Percentiles rank a stretch among this genome's conserved stretches.
These are phyloP conservation scores for Ceratothoa steindachneri DNA, from an alignment of 2,888 invertebrate species.

Conservation along the genomic window DNA sequence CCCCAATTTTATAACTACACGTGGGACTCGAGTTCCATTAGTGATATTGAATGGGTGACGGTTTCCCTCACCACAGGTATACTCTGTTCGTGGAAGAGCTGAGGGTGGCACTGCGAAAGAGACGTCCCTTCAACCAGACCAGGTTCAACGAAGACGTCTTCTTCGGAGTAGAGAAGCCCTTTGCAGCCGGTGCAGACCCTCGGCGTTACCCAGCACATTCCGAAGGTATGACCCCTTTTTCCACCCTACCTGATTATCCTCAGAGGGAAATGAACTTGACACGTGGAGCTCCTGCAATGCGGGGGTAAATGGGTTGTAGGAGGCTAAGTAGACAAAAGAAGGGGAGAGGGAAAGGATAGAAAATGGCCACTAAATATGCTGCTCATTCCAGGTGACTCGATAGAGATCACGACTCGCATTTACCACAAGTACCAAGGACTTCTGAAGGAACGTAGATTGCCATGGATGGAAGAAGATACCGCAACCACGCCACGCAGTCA, in stretches of 20 bases:
- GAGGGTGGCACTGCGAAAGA: conserved; percentile 58
- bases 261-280: not conserved
- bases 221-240: conserved; percentile 1
- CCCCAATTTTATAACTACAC: no score
- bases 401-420: not conserved
- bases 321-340: no score
- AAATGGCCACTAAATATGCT: no score
- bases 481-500: no score
- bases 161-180: conserved; percentile 64
- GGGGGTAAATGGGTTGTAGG: no score
- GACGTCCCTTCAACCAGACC: conserved; percentile 61
- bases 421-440: conserved; percentile 18
- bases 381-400: conserved; percentile 3
- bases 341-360: no score
- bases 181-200: conserved; percentile 54
- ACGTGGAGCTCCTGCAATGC: no score
- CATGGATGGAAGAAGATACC: no score
- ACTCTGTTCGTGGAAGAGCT: conserved; percentile 56
- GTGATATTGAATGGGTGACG: no score
- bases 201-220: conserved; percentile 16
- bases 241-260: not conserved
- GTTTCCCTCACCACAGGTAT: no score
- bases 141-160: conserved; percentile 61
- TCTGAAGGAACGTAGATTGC: not conserved
- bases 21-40: no score